Evolutionary conservation across 2,888 invertebrate species (phyloP).

Genomic region (Orthonevra nobilis): DNA sequence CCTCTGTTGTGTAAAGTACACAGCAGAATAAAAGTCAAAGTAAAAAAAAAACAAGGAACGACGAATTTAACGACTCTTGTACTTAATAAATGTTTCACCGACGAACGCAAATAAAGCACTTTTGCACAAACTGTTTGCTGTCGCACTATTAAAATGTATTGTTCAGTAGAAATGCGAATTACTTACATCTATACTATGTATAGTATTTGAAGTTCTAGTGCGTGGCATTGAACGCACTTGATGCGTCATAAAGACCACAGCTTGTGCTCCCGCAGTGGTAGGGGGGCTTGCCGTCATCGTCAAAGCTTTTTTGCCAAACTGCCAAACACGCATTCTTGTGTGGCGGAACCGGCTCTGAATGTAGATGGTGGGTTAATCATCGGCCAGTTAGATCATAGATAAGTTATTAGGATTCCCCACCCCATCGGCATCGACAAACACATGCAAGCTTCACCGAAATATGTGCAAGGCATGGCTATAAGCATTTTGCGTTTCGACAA

Average conservation of each 20-base stretch:
- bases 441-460: conserved; percentile 11
- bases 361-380: conserved; percentile 18
- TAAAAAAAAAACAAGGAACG: too few relatives aligned
- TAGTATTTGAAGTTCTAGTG: neutral
- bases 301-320: conserved; percentile 27
- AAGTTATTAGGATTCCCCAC: conserved; percentile 30
- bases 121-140: neutral
- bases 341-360: conserved; percentile 12
- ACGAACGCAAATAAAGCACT: neutral
- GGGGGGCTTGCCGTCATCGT: neutral
- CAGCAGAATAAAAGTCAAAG: too few relatives aligned
- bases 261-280: neutral
- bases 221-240: conserved; percentile 19
- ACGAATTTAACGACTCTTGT: neutral
- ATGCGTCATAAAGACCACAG: conserved; percentile 11
- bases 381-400: conserved; percentile 44
- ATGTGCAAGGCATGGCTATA: conserved; percentile 28
- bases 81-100: neutral
- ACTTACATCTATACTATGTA: too few relatives aligned
- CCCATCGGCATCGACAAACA: conserved; percentile 9
- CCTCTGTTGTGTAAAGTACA: too few relatives aligned
- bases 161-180: neutral
- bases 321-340: conserved; percentile 46
- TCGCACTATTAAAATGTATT: neutral
- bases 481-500: conserved; percentile 20